Conservation (phyloP, 2,888 invertebrate species). For the Thereva nobilitata region DNA sequence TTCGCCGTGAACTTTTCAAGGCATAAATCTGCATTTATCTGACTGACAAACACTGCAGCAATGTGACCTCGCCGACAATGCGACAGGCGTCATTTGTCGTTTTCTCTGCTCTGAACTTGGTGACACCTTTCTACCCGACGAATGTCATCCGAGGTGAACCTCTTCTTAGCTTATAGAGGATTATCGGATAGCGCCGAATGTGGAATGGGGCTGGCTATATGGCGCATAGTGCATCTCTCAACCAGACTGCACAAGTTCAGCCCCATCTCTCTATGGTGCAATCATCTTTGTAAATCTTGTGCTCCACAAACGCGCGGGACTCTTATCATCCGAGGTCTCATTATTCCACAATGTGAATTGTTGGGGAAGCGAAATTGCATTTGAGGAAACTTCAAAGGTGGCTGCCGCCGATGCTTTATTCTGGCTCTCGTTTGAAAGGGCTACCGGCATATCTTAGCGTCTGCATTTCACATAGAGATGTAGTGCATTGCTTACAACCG, state of each 20-base stretch:
- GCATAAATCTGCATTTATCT: slow-evolving; percentile 31
- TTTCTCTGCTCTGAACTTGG: slow-evolving; percentile 28
- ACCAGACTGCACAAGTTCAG: no score
- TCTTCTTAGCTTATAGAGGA: slow-evolving; percentile 11
- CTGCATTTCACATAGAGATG: slow-evolving; percentile 41
- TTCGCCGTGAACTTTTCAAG: slow-evolving; percentile 14
- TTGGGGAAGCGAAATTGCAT: slow-evolving; percentile 37
- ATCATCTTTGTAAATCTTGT: slow-evolving; percentile 30
- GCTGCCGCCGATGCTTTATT: slow-evolving; percentile 27
- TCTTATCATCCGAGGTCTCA: slow-evolving; percentile 40
- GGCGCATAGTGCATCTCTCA: neutral
- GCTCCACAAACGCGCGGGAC: slow-evolving; percentile 34
- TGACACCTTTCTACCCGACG: slow-evolving; percentile 35
- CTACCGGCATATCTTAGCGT: slow-evolving; percentile 42
- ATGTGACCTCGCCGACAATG: slow-evolving; percentile 40
- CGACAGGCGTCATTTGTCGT: slow-evolving; percentile 42
- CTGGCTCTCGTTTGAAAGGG: slow-evolving; percentile 37
- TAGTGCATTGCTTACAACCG: slow-evolving; percentile 25
- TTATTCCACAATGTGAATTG: slow-evolving; percentile 41
- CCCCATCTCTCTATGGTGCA: neutral
- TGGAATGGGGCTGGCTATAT: slow-evolving; percentile 7
- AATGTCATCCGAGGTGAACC: slow-evolving; percentile 30
- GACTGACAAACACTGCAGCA: slow-evolving; percentile 24
- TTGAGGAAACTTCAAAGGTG: slow-evolving; percentile 35
- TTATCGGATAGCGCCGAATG: neutral